Conservation (phyloP, 2,888 invertebrate genomes). For the Ellobium chinense region DNA sequence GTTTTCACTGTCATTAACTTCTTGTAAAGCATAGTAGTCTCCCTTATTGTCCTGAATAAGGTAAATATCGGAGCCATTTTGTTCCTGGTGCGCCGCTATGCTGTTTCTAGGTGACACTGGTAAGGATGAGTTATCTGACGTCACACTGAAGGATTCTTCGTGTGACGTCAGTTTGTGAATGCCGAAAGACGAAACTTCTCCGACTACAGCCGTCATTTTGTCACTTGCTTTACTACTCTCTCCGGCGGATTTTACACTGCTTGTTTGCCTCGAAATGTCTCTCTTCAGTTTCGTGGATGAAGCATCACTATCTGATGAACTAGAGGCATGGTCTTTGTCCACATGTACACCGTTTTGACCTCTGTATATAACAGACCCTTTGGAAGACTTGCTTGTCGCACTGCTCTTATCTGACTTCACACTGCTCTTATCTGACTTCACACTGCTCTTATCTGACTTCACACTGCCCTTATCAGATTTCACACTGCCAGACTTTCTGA, state of each 20-base stretch:
- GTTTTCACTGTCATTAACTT: neutral
- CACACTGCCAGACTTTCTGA: no score
- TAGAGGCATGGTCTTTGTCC: neutral
- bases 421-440: neutral
- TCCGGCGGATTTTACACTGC: neutral
- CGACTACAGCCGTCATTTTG: slow-evolving; percentile 43
- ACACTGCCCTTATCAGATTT: neutral
- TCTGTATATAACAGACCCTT: no score
- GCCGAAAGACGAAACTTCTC: slow-evolving; percentile 38
- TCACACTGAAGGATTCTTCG: neutral
- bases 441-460: neutral
- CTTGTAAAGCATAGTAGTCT: slow-evolving; percentile 48
- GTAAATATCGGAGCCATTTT: slow-evolving; percentile 38
- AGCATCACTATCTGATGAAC: neutral
- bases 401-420: neutral
- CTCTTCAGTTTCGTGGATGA: neutral
- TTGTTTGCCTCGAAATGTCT: neutral
- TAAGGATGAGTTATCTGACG: neutral
- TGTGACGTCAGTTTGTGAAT: slow-evolving; percentile 19
- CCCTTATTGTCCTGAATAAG: slow-evolving; percentile 46
- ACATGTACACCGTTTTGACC: neutral
- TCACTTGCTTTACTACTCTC: neutral
- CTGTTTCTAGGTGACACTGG: neutral
- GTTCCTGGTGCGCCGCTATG: neutral
- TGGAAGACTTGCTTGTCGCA: no score